Base-by-base conservation (phyloP, 2,888 invertebrate species). In the Eueremaeus valkanovi region DNA sequence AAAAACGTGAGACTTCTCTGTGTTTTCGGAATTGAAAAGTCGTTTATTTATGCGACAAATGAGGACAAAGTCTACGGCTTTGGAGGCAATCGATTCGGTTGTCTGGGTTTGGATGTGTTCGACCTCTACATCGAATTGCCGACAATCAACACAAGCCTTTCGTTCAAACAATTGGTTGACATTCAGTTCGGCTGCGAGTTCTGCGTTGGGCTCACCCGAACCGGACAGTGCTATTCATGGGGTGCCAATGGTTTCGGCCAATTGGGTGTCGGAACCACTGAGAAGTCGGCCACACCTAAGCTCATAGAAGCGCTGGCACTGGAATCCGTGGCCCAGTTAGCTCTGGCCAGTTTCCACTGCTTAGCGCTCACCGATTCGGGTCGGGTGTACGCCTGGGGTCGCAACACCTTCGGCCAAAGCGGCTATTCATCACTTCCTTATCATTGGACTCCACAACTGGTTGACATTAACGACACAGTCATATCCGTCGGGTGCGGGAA, bases 241-340 rank as follows among this genome's bases (percentile, higher is more conserved):
- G 74, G 74, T 33, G 33, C 42, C 45, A 74, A 74, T 33, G 51
- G 33, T 21, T 68, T 29, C 31, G 74, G 74, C 24, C 74, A 74
- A 18, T 49, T 74, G 40, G 74, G 74, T 24, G 18, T 45, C 16
- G 45, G 18, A 11, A 3, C 3, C 3, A 3, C 3, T 3, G 9
- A 6, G 3, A 45, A 45, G 18, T 45, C n/a, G n/a, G n/a, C n/a
- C n/a, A 16, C 11, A 3, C 45, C 45, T 6, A 11, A 45, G 18
- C 8, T 45, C 16, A 16, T 45, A 11, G 11, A 6, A 6, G 45
- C 16, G 2, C 3, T 45, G 6, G 45, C 18, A 18, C 9, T 18
- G 18, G 6, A 3, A 3, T 11, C 3, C 3, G 9, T 18, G 16
- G 3, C 6, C 11, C 9, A 6, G 18, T 45, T 16, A 16, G 16